Base-by-base conservation (phyloP, 2,113 vertebrate genomes). In the Colinus virginianus region DNA sequence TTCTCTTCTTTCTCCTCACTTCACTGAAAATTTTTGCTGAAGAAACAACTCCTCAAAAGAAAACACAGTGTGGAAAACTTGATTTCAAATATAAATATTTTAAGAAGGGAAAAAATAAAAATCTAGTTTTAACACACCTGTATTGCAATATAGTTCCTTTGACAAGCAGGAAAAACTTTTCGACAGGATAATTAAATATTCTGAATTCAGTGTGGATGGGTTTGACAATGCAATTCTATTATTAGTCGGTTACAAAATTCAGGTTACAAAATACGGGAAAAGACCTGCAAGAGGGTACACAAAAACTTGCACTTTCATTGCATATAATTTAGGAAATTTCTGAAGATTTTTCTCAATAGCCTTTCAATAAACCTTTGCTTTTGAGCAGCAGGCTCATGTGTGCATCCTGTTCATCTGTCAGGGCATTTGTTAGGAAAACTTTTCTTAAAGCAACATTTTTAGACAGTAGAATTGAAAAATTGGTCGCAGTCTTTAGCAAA, bases 401-500 rank as follows among this genome's bases (percentile, higher is more conserved):
- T 46, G 16, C 34, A 59, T 84, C 32, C 74, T 90, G 17, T 38
- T 94, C 58, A 38, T 32, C 28, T 49, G 3, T 78, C 63, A 74
- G 21, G 18, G 21, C n/a, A 79, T 62, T 63, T 48, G 5, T 48
- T 56, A 7, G 22, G 84, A 89, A 85, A 2, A 5, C 5, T 51
- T 58, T 72, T 89, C 90, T 63, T n/a, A 85, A 70, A n/a, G 43
- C 34, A 87, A 62, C 10, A 6, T 69, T 67, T 90, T 76, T 43
- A 75, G 76, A 61, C 14, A 78, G 76, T 48, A 70, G 64, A 86
- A 81, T 20, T 86, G 34, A 64, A 94, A 95, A 78, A 94, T 84
- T 75, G 61, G 56, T 88, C 91, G 30, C 87, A 94, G 87, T 91
- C 87, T 88, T 94, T 84, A 83, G 76, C 71, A 89, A 96, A 91